Evolutionary conservation across 2,888 invertebrate genomes (phyloP), one percentile per base, ranked within the genome.

Genomic region (Heliconius charithonia): DNA sequence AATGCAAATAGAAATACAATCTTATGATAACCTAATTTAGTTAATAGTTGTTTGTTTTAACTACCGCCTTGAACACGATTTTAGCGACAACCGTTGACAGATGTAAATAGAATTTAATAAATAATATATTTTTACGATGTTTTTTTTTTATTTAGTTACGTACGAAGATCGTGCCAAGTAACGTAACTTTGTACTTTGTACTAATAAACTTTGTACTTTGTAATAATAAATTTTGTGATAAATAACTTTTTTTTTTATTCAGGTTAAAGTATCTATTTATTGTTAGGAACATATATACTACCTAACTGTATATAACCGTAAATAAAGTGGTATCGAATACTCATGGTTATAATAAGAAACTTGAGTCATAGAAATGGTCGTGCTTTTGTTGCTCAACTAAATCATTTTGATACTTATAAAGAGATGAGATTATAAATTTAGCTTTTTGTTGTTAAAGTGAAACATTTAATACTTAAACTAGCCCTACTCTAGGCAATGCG

Each of bases 1-100:
- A 71, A 51, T 32, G 32, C 13, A 56, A 71, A 56, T 51, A 29
- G 12, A 51, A 51, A 71, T 29, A 6, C 29, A 71, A 72, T n/a
- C 71, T 72, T 22, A n/a, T 59, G 71, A 72, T 72, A 72, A 56
- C 71, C 71, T 72, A 56, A 56, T 72, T 72, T 56, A 32, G 13
- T 51, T 27, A 29, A 51, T 71, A 0, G n/a, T 32, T 72, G 32
- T 56, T 56, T 32, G 56, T 32, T 70, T 27, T 70, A 45, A 51
- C 51, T 22, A 51, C n/a, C 27, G 19, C 16, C 27, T 70, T 66
- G 25, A 63, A 63, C 27, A 66, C 29, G 9, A 65, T 65, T 65
- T 29, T 63, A 25, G 6, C 13, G 4, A 12, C 25, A 27, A 25
- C 12, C 62, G 2, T 25, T 63, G 13, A 27, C 25, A 16, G 27